phyloP scores from a whole-genome alignment of 1,140 invertebrate species.

The Gonioctena quinquepunctata region DNA sequence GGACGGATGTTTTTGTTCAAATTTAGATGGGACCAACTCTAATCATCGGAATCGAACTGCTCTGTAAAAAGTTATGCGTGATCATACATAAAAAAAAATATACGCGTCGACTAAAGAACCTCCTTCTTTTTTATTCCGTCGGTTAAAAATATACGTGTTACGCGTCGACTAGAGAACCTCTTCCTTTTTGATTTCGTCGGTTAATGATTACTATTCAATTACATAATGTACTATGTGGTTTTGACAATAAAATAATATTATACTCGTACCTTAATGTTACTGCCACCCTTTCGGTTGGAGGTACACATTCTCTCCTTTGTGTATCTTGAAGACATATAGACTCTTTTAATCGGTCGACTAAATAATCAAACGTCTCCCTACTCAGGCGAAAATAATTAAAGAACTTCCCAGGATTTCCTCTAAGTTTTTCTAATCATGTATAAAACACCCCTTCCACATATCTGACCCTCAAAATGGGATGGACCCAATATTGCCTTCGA shows the following conservation, averaged over 20 bases:
- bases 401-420: neutral
- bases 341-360: neutral
- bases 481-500: constrained; percentile 7
- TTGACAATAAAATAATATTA: neutral
- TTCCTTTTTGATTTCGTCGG: no score
- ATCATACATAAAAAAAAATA: no score
- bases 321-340: neutral
- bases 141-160: no score
- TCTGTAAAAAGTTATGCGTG: no score
- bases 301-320: neutral
- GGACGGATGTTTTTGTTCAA: no score
- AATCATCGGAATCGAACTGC: no score
- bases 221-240: constrained; percentile 2
- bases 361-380: constrained; percentile 2
- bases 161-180: no score
- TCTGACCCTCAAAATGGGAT: constrained; percentile 9
- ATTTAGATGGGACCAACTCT: no score
- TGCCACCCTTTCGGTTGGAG: neutral
- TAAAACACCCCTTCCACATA: constrained; percentile 10
- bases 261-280: constrained; percentile 7
- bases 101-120: no score
- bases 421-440: constrained; percentile 5
- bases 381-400: constrained; percentile 22
- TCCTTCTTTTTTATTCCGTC: no score
- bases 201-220: no score